Evolutionary conservation across 2,113 vertebrate genomes (phyloP), one percentile per base, ranked within the genome.

Genomic region (Platysternon megacephalum): DNA sequence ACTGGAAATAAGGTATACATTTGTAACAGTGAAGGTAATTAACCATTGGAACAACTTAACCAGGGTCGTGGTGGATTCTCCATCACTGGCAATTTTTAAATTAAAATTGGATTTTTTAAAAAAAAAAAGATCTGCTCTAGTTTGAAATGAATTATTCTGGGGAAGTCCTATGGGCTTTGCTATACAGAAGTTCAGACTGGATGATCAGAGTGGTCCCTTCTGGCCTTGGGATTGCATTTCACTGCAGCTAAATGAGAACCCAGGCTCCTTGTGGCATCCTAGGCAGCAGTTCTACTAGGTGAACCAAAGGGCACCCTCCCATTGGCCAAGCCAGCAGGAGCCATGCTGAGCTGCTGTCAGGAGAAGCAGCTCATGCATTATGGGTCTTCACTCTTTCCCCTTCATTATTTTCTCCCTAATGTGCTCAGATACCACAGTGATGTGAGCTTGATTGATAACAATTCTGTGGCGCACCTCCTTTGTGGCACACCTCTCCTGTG

Each of bases 211-310:
- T 16, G 65, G 35, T 68, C 35, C 7, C 35, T 68, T 39, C 65
- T 68, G 35, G 17, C 65, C 17, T 21, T 4, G 53, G 42, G 22
- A 22, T 0, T 5, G 35, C 46, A 51, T 1, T 28, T 12, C 16
- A 78, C 0, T 0, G 17, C 19, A 13, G 35, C 76, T 58, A 55
- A 3, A 46, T 24, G 39, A 56, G 17, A 79, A 35, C 39, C 1
- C 13, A 32, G 29, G 56, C n/a, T 7, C 29, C 29, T 82, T 3
- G 13, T 0, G 2, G 28, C 81, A 28, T 79, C 39, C 4, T 19
- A 11, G 51, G 79, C 52, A 52, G 46, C 49, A 89, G 68, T 80
- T 91, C 79, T 95, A 42, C 72, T 2, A 0, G 44, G 56, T 68
- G 79, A 19, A 1, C 53, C 5, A 5, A 1, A 42, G 61, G 35